These are phyloP conservation scores for Callopanchax toddi DNA, from an alignment of 2,113 vertebrate genomes.

Conservation along the genomic window DNA sequence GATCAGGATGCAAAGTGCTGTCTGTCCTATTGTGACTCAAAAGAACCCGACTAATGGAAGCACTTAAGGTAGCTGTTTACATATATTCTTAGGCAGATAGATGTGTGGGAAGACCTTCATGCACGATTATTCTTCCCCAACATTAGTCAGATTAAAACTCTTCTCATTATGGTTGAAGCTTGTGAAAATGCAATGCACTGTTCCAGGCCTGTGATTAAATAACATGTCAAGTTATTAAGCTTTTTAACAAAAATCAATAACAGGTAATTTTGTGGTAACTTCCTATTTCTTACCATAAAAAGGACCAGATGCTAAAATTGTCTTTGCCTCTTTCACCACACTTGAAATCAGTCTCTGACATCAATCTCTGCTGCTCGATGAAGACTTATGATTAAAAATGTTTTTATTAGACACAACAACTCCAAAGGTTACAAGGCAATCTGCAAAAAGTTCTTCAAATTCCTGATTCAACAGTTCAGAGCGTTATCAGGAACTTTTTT, in stretches of 20 bases:
- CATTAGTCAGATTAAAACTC: background rate
- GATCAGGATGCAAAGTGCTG: constrained; percentile 13
- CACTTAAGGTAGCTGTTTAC: constrained; percentile 23
- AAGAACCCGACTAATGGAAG: constrained; percentile 13
- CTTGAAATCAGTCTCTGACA: too few species aligned
- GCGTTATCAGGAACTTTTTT: too few species aligned
- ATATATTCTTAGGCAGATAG: background rate
- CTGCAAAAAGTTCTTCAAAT: too few species aligned
- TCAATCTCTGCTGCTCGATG: too few species aligned
- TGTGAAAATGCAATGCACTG: background rate
- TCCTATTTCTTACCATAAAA: background rate
- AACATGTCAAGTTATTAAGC: background rate
- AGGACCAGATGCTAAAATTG: background rate
- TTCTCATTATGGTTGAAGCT: background rate
- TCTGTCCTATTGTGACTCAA: constrained; percentile 9
- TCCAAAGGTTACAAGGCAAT: too few species aligned
- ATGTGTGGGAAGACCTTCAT: background rate
- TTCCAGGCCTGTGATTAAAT: background rate
- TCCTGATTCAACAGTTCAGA: too few species aligned
- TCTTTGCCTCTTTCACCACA: too few species aligned
- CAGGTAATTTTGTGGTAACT: background rate
- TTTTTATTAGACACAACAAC: too few species aligned
- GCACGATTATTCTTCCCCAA: background rate
- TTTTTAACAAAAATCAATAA: background rate
- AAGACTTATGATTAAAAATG: too few species aligned